phyloP scores from a whole-genome alignment of 2,888 invertebrate genomes.

The Drosophila leonis region DNA sequence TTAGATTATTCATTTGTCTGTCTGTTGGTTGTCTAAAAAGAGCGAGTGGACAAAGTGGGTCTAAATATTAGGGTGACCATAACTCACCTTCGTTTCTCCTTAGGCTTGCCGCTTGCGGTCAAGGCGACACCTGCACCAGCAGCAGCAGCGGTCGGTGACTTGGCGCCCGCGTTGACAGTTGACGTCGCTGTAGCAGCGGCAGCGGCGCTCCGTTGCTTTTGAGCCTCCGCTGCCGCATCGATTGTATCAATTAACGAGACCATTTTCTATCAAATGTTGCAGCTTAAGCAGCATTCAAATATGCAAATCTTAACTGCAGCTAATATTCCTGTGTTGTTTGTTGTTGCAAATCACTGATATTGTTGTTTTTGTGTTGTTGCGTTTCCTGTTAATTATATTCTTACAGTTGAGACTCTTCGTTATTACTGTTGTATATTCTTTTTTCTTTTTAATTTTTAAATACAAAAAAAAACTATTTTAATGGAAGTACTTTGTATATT shows the following conservation, averaged over 20 bases:
- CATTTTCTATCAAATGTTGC: conserved; percentile 69
- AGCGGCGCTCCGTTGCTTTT: conserved; percentile 63
- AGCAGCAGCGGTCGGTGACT: conserved; percentile 22
- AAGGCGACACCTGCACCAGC: conserved; percentile 53
- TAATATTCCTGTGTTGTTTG: conserved; percentile 27
- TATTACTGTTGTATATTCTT: conserved; percentile 14
- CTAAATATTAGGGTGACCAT: conserved; percentile 2
- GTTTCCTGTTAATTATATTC: conserved; percentile 36
- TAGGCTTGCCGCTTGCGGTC: conserved; percentile 85
- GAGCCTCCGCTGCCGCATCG: conserved; percentile 73
- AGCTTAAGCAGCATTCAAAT: conserved; percentile 67
- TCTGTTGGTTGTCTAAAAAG: neutral
- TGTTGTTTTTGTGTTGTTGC: conserved; percentile 27
- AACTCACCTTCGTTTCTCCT: conserved; percentile 90
- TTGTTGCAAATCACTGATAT: conserved; percentile 23
- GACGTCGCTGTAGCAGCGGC: conserved; percentile 48
- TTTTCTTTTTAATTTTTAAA: conserved; percentile 10
- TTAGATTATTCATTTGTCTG: conserved; percentile 17
- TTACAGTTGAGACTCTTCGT: conserved; percentile 51
- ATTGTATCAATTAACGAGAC: conserved; percentile 79
- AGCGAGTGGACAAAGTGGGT: neutral
- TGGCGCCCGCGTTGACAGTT: conserved; percentile 31
- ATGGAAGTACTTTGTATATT: conserved; percentile 45
- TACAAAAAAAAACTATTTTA: conserved; percentile 23
- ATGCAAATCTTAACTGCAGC: conserved; percentile 20